Percentiles rank a stretch among this genome's conserved stretches.
Evolutionary conservation across 2,797 vertebrate genomes (phyloP).

Genomic region (Saguinus oedipus): DNA sequence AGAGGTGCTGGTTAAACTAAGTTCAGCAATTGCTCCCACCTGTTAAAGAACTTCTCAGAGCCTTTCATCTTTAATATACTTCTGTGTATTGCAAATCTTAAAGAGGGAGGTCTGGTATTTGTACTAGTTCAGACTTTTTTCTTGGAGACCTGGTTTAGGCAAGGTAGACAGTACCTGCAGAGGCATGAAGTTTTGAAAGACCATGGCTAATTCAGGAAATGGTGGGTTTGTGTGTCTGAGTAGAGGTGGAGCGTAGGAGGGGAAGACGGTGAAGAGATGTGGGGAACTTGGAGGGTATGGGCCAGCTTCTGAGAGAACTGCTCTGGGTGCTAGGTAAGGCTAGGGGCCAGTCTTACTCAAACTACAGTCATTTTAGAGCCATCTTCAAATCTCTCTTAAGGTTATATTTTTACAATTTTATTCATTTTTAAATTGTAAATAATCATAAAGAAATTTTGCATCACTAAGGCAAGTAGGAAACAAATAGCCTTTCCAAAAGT

Average conservation of each 20-base stretch:
- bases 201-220: neutral
- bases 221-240: neutral
- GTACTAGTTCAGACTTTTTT: neutral
- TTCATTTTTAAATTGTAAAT: neutral
- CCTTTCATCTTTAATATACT: neutral
- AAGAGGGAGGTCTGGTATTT: neutral
- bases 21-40: neutral
- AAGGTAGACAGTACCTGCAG: neutral
- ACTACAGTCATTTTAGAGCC: neutral
- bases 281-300: neutral
- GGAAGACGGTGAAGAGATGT: neutral
- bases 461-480: neutral
- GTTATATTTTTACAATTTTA: neutral
- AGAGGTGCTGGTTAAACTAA: neutral
- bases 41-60: neutral
- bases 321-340: neutral
- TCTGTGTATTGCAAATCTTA: neutral
- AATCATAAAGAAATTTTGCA: neutral
- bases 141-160: neutral
- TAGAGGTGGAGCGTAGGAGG: neutral
- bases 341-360: neutral
- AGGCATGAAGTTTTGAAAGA: neutral
- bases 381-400: neutral
- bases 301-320: neutral
- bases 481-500: neutral